Evolutionary conservation across 1,140 invertebrate genomes (phyloP), one percentile per base, ranked within the genome.

Genomic region (Frieseomelitta varia): DNA sequence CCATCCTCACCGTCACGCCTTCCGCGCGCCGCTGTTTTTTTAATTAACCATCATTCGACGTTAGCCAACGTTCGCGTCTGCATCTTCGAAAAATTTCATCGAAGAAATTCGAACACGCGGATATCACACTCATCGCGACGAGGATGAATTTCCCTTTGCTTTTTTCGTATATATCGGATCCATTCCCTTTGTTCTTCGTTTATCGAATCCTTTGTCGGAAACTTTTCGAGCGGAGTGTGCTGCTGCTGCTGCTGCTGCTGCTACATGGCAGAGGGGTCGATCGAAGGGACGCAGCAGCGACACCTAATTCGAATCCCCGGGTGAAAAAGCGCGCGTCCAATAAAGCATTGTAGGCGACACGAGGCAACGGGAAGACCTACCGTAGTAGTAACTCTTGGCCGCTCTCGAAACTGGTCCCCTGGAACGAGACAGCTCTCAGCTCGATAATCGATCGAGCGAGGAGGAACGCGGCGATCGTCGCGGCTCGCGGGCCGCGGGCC

Each of bases 11-110:
- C 68, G 30, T 74, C 58, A 74, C 58, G 55, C 79, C 39, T 39
- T 4, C 30, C 30, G 1, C 30, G 30, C 30, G 30, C 30, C 30
- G 76, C 74, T 77, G 74, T 69, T 69, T 80, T n/a, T 79, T 74
- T 85, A 81, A 79, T 75, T 85, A 81, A 75, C 65, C 63, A 15
- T 8, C 65, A n/a, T n/a, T n/a, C n/a, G n/a, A n/a, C 19, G 21
- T 67, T 30, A 30, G 30, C 2, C 2, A 67, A 67, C 30, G 30
- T 67, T 34, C 65, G 65, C 21, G 65, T 34, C 17, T 1, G n/a
- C 15, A 3, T 21, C 65, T 34, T 67, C 0, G 65, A 67, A 67
- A 39, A 4, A 67, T 67, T 67, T 17, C 19, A 67, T 30, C 27
- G 1, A 21, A 30, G 8, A 0, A 21, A 34, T 8, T 30, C 30